Evolutionary conservation across 2,797 vertebrate genomes (phyloP), one percentile per base, ranked within the genome.

Genomic region (Neopelma chrysocephalum): DNA sequence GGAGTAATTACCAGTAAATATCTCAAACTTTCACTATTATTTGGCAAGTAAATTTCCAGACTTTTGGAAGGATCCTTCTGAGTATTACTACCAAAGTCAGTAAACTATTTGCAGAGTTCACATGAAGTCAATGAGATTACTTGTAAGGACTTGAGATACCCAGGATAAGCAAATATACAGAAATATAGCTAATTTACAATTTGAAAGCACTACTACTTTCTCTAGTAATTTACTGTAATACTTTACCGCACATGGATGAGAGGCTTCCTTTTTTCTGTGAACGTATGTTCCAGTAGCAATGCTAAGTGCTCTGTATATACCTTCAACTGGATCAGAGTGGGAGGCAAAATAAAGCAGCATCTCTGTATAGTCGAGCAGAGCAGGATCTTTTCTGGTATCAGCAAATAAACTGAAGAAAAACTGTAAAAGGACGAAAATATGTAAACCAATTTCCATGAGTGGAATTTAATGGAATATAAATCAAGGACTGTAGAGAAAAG

Each of bases 331-430:
- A 87, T 99, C 96, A 5, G 98, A 97, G 79, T 99, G 98, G 15
- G 98, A 97, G 25, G 98, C 98, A 83, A 99, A 99, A 96, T 98
- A 99, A 91, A 98, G 98, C 60, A 99, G 97, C 99, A 99, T 99
- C 58, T 97, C 96, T 16, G 88, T 92, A 51, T 99, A 99, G 96
- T 99, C 96, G 48, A 99, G 96, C 64, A 73, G 96, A 36, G 98
- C 92, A 9, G 98, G 98, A 6, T 97, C 88, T 38, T 87, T 73
- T 47, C 94, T 95, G 56, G 54, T 94, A 96, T 98, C 98, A 6
- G 96, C 98, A 98, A 99, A 99, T 78, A 99, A 77, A 89, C 89
- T 96, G 94, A 99, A 99, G 97, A 99, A 99, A 95, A 99, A 98
- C 99, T 99, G 76, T 27, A 81, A 93, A 71, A 87, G 13, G 47